phyloP scores from a whole-genome alignment of 1,140 invertebrate genomes.

The Zaprionus ornatus region DNA sequence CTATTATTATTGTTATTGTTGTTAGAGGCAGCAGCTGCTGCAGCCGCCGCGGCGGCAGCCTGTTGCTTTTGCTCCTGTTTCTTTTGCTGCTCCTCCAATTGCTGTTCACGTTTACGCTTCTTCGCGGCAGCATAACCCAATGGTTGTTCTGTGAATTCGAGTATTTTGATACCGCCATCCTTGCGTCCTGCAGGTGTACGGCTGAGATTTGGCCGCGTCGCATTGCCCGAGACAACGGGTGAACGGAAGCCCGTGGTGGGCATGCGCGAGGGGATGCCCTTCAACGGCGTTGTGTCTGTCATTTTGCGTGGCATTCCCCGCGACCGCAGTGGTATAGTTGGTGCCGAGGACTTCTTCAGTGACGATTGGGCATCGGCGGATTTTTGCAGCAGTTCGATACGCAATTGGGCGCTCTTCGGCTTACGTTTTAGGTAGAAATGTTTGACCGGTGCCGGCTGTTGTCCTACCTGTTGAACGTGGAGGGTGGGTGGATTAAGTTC shows the following conservation, averaged over 20 bases:
- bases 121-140: conserved; percentile 87
- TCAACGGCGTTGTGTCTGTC: conserved; percentile 97
- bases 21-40: conserved; percentile 48
- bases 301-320: conserved; percentile 98
- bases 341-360: conserved; percentile 94
- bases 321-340: conserved; percentile 93
- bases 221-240: conserved; percentile 84
- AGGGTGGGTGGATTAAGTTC: neutral
- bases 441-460: conserved; percentile 89
- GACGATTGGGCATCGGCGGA: conserved; percentile 94
- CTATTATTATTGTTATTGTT: conserved; percentile 70
- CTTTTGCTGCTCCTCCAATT: conserved; percentile 91
- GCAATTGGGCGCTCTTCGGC: conserved; percentile 95
- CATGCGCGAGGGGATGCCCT: conserved; percentile 94
- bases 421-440: conserved; percentile 98
- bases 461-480: conserved; percentile 84
- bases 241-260: conserved; percentile 86
- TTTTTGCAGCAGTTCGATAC: conserved; percentile 95
- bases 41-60: conserved; percentile 84
- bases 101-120: conserved; percentile 86
- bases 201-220: conserved; percentile 84
- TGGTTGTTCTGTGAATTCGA: conserved; percentile 97
- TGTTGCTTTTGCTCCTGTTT: conserved; percentile 87
- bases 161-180: conserved; percentile 95
- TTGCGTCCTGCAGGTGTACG: conserved; percentile 87